A percentile compares a stretch with the other conserved stretches of the same genome.
Evolutionary conservation across 1,140 invertebrate species (phyloP).

Genomic region (Platyscapa corneri): DNA sequence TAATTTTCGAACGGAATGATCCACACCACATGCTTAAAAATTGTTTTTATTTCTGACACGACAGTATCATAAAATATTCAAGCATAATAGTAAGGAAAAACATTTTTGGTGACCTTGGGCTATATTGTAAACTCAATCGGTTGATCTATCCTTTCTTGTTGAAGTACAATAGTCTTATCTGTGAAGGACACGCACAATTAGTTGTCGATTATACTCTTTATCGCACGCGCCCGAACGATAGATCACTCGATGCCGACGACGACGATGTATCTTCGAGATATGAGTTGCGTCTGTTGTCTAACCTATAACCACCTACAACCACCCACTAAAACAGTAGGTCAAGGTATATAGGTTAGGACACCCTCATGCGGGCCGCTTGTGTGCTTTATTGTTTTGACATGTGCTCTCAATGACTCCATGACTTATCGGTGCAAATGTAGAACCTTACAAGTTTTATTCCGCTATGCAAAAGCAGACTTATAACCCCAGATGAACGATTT

Average conservation of each 20-base stretch:
- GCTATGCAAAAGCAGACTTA: neutral
- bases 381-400: constrained; percentile 62
- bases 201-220: constrained; percentile 1
- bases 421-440: neutral
- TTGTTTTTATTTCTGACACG: neutral
- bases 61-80: neutral
- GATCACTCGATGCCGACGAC: neutral
- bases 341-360: constrained; percentile 72
- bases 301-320: neutral
- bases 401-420: constrained; percentile 55
- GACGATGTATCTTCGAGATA: neutral
- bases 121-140: neutral
- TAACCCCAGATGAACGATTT: neutral
- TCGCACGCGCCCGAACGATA: neutral
- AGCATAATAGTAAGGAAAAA: neutral
- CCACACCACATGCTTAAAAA: neutral
- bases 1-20: neutral
- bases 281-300: neutral
- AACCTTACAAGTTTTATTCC: constrained; percentile 20
- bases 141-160: neutral
- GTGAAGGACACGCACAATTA: constrained; percentile 16
- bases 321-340: constrained; percentile 63
- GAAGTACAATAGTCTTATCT: constrained; percentile 6
- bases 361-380: constrained; percentile 70
- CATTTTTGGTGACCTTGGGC: neutral